Conservation (phyloP, 2,113 vertebrate species). For the Phylloscopus trochilus region DNA sequence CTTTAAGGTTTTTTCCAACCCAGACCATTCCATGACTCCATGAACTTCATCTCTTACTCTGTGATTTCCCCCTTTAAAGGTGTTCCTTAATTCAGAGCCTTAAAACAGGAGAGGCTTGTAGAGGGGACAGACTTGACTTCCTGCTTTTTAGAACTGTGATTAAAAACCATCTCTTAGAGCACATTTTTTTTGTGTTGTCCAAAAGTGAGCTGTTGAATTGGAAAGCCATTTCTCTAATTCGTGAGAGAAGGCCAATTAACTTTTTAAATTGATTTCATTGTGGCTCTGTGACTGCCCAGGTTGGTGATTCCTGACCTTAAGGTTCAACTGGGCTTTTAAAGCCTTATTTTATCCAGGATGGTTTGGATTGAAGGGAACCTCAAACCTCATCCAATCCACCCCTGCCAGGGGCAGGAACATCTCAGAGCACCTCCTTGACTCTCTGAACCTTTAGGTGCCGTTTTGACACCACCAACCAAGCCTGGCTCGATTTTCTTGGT, state of each 20-base stretch:
- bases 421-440: neutral
- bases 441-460: neutral
- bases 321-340: neutral
- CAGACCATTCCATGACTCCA: neutral
- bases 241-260: neutral
- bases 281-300: neutral
- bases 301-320: neutral
- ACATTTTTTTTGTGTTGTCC: neutral
- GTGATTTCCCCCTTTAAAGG: neutral
- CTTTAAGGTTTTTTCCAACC: neutral
- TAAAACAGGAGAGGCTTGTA: neutral
- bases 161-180: neutral
- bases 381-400: neutral
- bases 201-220: neutral
- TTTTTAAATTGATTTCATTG: fast-evolving
- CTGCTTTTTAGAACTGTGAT: neutral
- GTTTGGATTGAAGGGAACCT: neutral
- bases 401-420: neutral
- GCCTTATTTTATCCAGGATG: fast-evolving
- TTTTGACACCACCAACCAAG: neutral
- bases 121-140: neutral
- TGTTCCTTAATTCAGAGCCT: neutral
- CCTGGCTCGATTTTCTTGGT: fast-evolving
- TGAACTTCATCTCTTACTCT: neutral
- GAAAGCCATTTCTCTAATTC: neutral